A percentile compares a stretch with the other conserved stretches of the same genome.
phyloP scores from a whole-genome alignment of 2,797 vertebrate genomes.

The Paratrypauchen microcephalus region DNA sequence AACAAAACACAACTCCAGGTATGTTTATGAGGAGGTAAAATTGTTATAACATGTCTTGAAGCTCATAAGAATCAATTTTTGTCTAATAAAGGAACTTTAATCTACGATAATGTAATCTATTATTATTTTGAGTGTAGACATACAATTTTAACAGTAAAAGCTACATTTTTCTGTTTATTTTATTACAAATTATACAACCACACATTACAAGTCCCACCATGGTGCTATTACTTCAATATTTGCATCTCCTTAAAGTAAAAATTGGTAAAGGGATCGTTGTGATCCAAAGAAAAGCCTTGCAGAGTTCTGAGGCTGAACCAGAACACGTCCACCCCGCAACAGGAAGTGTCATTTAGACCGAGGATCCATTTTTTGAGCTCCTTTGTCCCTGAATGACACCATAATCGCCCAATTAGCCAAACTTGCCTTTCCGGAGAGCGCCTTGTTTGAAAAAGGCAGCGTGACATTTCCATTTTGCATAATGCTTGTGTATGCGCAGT shows the following conservation, averaged over 20 bases:
- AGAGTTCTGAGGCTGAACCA: conserved; percentile 26
- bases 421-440: conserved; percentile 27
- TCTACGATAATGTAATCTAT: too few species aligned
- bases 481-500: conserved; percentile 4
- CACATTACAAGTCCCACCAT: too few species aligned
- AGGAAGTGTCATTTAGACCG: conserved; percentile 43
- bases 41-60: too few species aligned
- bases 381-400: conserved; percentile 53
- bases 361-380: conserved; percentile 33
- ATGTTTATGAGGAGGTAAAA: too few species aligned
- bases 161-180: too few species aligned
- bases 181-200: too few species aligned
- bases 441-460: conserved; percentile 18
- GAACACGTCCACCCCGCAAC: conserved; percentile 34
- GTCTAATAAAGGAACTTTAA: too few species aligned
- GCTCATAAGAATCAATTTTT: too few species aligned
- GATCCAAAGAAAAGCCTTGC: conserved; percentile 28
- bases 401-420: conserved; percentile 61
- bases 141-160: too few species aligned
- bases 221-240: too few species aligned
- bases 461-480: conserved; percentile 18
- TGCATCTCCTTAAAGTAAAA: not conserved
- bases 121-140: too few species aligned
- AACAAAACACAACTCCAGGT: too few species aligned
- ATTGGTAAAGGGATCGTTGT: conserved; percentile 25